phyloP scores from a whole-genome alignment of 2,888 invertebrate genomes.

The Agrochola lychnidis region DNA sequence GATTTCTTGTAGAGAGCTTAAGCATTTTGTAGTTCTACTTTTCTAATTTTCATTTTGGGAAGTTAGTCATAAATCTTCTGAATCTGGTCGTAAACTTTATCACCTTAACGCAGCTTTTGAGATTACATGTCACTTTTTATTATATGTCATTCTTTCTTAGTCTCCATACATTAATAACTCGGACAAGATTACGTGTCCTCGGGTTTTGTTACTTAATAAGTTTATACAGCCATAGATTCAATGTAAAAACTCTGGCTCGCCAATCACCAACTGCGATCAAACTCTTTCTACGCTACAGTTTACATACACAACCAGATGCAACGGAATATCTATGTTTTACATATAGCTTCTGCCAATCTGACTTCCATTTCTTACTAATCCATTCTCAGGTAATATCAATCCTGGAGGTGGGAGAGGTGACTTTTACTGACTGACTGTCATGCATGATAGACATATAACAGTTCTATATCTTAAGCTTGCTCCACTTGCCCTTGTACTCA shows the following conservation, averaged over 20 bases:
- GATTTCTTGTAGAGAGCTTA: slow-evolving; percentile 1
- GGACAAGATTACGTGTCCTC: neutral
- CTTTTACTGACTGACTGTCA: neutral
- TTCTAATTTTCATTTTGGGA: slow-evolving; percentile 17
- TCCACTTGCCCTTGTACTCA: neutral
- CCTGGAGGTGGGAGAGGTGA: too few species aligned
- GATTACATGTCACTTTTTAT: neutral
- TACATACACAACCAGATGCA: neutral
- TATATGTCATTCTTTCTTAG: neutral
- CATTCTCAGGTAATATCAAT: neutral
- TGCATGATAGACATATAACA: neutral
- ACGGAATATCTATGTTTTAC: neutral
- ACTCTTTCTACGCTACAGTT: neutral
- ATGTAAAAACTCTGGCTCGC: neutral
- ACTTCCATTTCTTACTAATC: neutral
- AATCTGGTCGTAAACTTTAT: slow-evolving; percentile 9
- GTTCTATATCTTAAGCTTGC: neutral
- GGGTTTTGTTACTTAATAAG: neutral
- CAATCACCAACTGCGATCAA: neutral
- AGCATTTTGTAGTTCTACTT: neutral
- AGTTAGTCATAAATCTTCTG: slow-evolving; percentile 17
- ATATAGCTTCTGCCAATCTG: neutral
- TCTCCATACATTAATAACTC: too few species aligned
- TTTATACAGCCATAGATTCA: neutral
- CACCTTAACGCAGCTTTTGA: neutral